These are phyloP conservation scores for Amphiduros pacificus DNA, from an alignment of 2,888 invertebrate genomes.

Conservation along the genomic window DNA sequence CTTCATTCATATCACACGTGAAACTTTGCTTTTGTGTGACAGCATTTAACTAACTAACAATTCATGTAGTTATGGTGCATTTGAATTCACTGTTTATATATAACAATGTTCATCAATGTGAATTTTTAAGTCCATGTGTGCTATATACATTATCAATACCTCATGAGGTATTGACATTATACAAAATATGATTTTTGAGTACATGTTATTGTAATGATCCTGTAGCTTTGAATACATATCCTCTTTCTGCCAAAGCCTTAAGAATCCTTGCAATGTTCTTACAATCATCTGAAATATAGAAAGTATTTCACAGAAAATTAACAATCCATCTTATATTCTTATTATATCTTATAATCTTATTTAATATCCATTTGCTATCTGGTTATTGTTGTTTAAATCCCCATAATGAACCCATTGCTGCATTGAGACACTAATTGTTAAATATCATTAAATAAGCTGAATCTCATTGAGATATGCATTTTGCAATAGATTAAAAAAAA, in stretches of 20 bases:
- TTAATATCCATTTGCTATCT: too few species aligned
- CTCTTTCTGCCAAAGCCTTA: slow-evolving; percentile 43
- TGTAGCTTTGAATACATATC: slow-evolving; percentile 32
- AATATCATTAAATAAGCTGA: too few species aligned
- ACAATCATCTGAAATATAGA: slow-evolving; percentile 58
- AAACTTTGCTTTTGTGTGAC: too few species aligned
- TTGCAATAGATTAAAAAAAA: too few species aligned
- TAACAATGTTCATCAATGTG: neutral
- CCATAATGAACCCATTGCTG: too few species aligned
- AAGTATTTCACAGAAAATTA: neutral
- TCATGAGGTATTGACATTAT: neutral
- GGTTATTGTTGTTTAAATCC: too few species aligned
- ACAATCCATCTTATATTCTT: neutral
- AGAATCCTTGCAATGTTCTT: slow-evolving; percentile 59
- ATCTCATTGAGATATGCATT: too few species aligned
- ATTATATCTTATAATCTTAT: neutral
- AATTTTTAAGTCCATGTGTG: neutral
- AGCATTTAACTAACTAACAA: too few species aligned
- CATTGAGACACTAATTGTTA: too few species aligned
- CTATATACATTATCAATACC: neutral
- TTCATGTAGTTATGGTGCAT: too few species aligned
- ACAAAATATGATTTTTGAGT: neutral
- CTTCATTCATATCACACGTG: too few species aligned
- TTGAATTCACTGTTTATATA: too few species aligned
- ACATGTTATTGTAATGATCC: neutral